phyloP scores from a whole-genome alignment of 2,888 invertebrate species.

The Emesis furor region DNA sequence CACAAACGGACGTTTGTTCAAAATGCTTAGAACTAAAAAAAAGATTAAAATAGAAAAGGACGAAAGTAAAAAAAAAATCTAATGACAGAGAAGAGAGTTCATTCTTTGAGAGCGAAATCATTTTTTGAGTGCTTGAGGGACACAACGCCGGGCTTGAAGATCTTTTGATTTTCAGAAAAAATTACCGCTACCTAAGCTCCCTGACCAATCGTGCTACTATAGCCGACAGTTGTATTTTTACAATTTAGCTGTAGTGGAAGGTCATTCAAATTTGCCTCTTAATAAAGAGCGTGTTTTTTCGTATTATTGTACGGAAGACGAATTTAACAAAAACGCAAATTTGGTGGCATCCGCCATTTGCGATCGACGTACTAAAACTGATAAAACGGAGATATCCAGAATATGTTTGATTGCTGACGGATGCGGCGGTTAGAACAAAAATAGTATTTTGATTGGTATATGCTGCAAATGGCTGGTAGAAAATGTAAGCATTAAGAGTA shows the following conservation, averaged over 20 bases:
- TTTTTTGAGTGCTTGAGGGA: slow-evolving; percentile 42
- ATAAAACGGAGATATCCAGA: slow-evolving; percentile 56
- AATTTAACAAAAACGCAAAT: slow-evolving; percentile 65
- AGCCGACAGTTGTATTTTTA: slow-evolving; percentile 35
- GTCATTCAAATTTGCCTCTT: slow-evolving; percentile 22
- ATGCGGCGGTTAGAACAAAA: slow-evolving; percentile 42
- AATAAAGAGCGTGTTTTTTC: slow-evolving; percentile 22
- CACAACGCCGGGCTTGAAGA: slow-evolving; percentile 29
- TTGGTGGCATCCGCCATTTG: slow-evolving; percentile 55
- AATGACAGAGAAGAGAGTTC: slow-evolving; percentile 59
- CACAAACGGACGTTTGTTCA: slow-evolving; percentile 68
- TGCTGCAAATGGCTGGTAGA: slow-evolving; percentile 44
- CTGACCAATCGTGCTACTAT: slow-evolving; percentile 46
- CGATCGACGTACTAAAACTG: slow-evolving; percentile 63
- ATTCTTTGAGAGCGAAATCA: slow-evolving; percentile 42
- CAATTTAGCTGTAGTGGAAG: slow-evolving; percentile 33
- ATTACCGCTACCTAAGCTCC: slow-evolving; percentile 47
- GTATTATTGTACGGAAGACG: slow-evolving; percentile 23
- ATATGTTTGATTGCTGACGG: slow-evolving; percentile 18
- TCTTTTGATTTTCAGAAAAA: slow-evolving; percentile 52
- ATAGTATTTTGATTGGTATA: slow-evolving; percentile 54
- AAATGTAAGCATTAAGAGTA: neutral
- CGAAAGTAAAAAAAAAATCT: slow-evolving; percentile 57
- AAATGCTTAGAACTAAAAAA: slow-evolving; percentile 64
- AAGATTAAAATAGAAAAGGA: slow-evolving; percentile 35